phyloP scores from a whole-genome alignment of 2,113 vertebrate species.

The Sceloporus tristichus region DNA sequence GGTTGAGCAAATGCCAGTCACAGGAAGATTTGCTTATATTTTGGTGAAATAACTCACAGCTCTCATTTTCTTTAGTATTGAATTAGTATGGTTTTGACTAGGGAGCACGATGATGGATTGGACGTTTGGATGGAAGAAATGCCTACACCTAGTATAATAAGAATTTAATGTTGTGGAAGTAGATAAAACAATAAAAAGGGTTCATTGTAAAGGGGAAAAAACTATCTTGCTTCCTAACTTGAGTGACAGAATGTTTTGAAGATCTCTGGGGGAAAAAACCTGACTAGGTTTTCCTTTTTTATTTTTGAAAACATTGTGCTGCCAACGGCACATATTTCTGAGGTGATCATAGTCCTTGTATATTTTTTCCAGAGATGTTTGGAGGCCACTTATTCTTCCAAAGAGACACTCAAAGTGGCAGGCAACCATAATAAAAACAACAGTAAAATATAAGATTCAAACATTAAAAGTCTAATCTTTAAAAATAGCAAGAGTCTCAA shows the following conservation, averaged over 20 bases:
- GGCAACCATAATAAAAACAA: background rate
- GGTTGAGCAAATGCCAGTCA: conserved; percentile 37
- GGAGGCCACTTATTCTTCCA: background rate
- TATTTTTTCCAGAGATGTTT: background rate
- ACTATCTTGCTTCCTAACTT: background rate
- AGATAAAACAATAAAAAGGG: background rate
- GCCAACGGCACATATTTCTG: background rate
- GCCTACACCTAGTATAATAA: conserved; percentile 5
- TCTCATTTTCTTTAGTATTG: conserved; percentile 45
- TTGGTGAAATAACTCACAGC: conserved; percentile 22
- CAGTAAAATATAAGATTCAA: background rate
- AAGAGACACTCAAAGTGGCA: background rate
- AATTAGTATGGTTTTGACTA: background rate
- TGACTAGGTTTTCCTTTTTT: background rate
- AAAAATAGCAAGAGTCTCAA: background rate
- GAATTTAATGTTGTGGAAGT: background rate
- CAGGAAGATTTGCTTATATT: conserved; percentile 26
- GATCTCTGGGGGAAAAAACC: too few relatives aligned
- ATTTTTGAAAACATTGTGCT: background rate
- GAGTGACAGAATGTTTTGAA: background rate
- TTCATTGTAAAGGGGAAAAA: background rate
- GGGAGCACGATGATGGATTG: background rate
- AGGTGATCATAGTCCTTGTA: background rate
- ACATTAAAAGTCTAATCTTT: background rate
- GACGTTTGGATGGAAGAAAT: conserved; percentile 36